Percentiles rank a stretch among this genome's conserved stretches.
phyloP scores from a whole-genome alignment of 1,140 invertebrate species.

The Mactra quadrangularis region DNA sequence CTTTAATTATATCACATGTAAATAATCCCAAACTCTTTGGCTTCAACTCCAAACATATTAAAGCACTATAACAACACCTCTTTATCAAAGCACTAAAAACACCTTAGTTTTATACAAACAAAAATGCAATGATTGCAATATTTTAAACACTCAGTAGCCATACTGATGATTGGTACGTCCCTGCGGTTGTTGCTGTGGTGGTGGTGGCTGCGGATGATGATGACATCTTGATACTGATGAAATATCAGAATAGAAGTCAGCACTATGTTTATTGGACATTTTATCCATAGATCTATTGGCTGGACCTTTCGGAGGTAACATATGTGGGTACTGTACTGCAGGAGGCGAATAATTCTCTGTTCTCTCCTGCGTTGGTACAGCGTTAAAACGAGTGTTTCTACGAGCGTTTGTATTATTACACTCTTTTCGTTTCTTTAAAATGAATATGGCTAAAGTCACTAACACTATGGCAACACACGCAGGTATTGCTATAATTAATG shows the following conservation, averaged over 20 bases:
- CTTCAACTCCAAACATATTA: no score
- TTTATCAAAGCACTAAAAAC: no score
- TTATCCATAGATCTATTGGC: slow-evolving; percentile 63
- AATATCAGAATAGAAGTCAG: slow-evolving; percentile 80
- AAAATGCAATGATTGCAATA: no score
- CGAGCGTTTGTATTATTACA: slow-evolving; percentile 60
- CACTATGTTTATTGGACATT: slow-evolving; percentile 72
- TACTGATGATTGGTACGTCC: slow-evolving; percentile 48
- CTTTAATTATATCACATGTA: no score
- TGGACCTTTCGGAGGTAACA: slow-evolving; percentile 64
- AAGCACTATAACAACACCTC: no score
- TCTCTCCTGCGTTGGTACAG: slow-evolving; percentile 77
- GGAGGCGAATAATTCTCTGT: slow-evolving; percentile 63
- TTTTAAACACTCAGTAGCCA: slow-evolving; percentile 50
- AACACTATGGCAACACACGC: slow-evolving; percentile 69
- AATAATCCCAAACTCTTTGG: no score
- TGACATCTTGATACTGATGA: slow-evolving; percentile 78
- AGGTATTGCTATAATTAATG: slow-evolving; percentile 76
- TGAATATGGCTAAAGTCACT: slow-evolving; percentile 71
- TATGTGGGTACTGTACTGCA: slow-evolving; percentile 60
- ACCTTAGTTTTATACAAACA: no score
- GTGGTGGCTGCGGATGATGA: slow-evolving; percentile 64
- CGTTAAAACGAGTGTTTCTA: slow-evolving; percentile 70
- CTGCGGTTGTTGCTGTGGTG: slow-evolving; percentile 61
- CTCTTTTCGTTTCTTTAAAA: slow-evolving; percentile 67